A percentile compares a stretch with the other conserved stretches of the same genome.
These are phyloP conservation scores for Plagodis dolabraria DNA, from an alignment of 2,888 invertebrate species.

Conservation along the genomic window DNA sequence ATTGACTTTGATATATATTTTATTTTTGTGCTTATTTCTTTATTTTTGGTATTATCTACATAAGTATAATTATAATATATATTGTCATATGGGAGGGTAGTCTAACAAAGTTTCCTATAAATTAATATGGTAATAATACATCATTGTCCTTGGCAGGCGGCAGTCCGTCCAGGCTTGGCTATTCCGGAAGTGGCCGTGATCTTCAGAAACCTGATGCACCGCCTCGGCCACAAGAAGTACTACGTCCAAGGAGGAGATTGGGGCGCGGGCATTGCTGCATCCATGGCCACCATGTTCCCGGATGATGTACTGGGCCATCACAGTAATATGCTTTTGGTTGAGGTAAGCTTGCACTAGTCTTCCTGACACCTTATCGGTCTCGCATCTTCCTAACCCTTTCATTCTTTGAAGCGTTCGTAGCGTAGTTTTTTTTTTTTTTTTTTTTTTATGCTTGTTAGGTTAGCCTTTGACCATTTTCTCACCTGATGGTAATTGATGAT, in stretches of 20 bases:
- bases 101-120: neutral
- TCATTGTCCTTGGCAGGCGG: slow-evolving; percentile 55
- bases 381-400: too few species aligned
- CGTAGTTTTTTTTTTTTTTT: too few species aligned
- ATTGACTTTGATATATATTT: too few species aligned
- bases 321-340: slow-evolving; percentile 50
- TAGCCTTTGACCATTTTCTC: too few species aligned
- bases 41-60: too few species aligned
- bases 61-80: too few species aligned
- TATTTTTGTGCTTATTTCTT: too few species aligned
- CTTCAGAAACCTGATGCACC: slow-evolving; percentile 88
- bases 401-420: too few species aligned
- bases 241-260: slow-evolving; percentile 91
- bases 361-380: too few species aligned
- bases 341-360: slow-evolving; percentile 38
- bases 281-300: slow-evolving; percentile 81
- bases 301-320: slow-evolving; percentile 78
- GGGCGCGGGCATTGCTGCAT: slow-evolving; percentile 87
- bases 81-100: too few species aligned
- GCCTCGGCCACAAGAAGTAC: slow-evolving; percentile 87
- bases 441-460: too few species aligned
- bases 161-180: slow-evolving; percentile 86
- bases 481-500: too few species aligned
- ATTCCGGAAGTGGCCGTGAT: slow-evolving; percentile 82
- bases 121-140: neutral